Evolutionary conservation across 2,888 invertebrate species (phyloP).

Genomic region (Leucozona laternaria): DNA sequence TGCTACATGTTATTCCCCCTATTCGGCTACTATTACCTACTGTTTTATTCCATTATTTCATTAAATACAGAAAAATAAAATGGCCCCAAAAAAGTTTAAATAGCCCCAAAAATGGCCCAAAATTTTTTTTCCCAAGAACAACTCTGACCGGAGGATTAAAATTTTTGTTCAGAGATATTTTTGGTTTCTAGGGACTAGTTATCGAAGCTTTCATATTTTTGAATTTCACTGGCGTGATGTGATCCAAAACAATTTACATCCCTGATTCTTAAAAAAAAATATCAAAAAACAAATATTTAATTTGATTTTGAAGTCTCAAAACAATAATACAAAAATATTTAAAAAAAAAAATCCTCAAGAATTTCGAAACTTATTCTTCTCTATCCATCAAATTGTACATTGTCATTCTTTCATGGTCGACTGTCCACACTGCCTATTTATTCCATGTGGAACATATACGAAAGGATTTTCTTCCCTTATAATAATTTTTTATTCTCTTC

Average conservation of each 20-base stretch:
- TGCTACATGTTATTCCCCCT: too few relatives aligned
- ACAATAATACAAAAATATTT: neutral
- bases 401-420: conserved; percentile 21
- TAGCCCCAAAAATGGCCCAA: too few relatives aligned
- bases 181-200: too few relatives aligned
- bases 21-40: too few relatives aligned
- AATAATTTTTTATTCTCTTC: neutral
- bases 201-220: neutral
- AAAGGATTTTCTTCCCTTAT: conserved; percentile 18
- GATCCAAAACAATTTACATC: neutral
- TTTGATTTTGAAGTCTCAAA: neutral
- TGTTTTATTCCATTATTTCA: too few relatives aligned
- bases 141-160: too few relatives aligned
- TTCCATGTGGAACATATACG: conserved; percentile 18
- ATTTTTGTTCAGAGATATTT: too few relatives aligned
- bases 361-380: conserved; percentile 26
- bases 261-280: neutral
- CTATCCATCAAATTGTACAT: conserved; percentile 20
- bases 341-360: neutral
- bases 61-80: too few relatives aligned
- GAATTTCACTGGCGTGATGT: neutral
- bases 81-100: too few relatives aligned
- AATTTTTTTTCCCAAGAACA: too few relatives aligned
- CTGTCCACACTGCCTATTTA: conserved; percentile 26
- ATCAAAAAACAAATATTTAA: neutral